Conservation (phyloP, 2,113 vertebrate genomes). For the Mesembrinibis cayennensis region DNA sequence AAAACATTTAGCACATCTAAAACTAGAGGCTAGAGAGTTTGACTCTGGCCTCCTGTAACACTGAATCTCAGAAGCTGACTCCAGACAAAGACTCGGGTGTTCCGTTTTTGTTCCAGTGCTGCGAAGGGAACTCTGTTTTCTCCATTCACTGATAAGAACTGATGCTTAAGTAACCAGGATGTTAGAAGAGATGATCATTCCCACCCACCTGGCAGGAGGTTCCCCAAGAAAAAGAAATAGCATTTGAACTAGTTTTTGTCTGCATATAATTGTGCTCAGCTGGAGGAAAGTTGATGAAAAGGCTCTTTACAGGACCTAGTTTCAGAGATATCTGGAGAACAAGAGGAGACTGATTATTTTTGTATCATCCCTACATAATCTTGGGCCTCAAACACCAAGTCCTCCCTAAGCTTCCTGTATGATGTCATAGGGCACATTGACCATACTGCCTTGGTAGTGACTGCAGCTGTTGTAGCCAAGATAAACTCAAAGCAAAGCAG, state of each 20-base stretch:
- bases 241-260: neutral
- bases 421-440: neutral
- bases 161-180: neutral
- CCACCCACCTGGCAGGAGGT: neutral
- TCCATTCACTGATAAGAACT: neutral
- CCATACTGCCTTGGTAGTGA: neutral
- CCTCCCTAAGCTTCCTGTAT: neutral
- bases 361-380: neutral
- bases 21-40: neutral
- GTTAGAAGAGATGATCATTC: neutral
- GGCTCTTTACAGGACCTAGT: neutral
- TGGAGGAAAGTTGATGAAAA: neutral
- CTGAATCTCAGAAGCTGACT: neutral
- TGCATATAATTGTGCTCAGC: neutral
- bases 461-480: neutral
- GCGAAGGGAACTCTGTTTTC: neutral
- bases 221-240: neutral
- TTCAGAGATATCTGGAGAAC: neutral
- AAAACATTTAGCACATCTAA: neutral
- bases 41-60: neutral
- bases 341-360: neutral
- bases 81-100: rapidly evolving
- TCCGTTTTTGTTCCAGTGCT: neutral
- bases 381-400: neutral
- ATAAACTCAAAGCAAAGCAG: neutral